Evolutionary conservation across 2,888 invertebrate species (phyloP).

Genomic region (Synanthedon formicaeformis): DNA sequence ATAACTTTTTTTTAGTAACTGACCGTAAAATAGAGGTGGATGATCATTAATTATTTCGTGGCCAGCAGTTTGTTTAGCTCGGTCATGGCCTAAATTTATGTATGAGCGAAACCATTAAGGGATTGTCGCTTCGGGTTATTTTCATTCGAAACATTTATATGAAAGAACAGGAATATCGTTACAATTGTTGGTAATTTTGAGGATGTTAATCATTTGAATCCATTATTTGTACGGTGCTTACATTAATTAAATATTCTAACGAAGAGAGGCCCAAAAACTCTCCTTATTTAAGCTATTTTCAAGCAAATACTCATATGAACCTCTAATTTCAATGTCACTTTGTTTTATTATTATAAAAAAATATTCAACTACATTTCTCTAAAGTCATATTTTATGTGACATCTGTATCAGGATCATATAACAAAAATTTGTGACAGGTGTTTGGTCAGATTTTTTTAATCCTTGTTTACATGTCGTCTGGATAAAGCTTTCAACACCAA

Average conservation of each 20-base stretch:
- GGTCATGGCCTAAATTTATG: conserved; percentile 60
- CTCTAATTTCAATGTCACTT: too few species aligned
- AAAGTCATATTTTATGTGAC: conserved; percentile 9
- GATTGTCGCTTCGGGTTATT: conserved; percentile 52
- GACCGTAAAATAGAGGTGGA: conserved; percentile 62
- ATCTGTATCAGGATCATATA: conserved; percentile 30
- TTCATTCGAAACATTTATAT: not conserved
- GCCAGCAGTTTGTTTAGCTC: conserved; percentile 59
- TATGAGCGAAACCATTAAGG: conserved; percentile 58
- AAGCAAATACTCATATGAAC: too few species aligned
- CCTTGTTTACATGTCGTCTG: conserved; percentile 43
- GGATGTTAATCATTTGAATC: too few species aligned
- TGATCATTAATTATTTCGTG: conserved; percentile 58
- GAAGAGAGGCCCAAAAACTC: too few species aligned
- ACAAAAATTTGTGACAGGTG: conserved; percentile 46
- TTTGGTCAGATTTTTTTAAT: conserved; percentile 23
- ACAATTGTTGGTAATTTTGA: too few species aligned
- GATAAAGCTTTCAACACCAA: conserved; percentile 17
- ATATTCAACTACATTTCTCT: not conserved
- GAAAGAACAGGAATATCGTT: too few species aligned
- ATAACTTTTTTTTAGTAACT: conserved; percentile 41
- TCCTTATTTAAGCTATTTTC: too few species aligned
- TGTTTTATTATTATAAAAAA: too few species aligned
- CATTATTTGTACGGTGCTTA: too few species aligned
- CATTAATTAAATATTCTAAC: too few species aligned